Conservation (phyloP, 92 coral and sea anemone genomes). For the Bergia puertoricense region DNA sequence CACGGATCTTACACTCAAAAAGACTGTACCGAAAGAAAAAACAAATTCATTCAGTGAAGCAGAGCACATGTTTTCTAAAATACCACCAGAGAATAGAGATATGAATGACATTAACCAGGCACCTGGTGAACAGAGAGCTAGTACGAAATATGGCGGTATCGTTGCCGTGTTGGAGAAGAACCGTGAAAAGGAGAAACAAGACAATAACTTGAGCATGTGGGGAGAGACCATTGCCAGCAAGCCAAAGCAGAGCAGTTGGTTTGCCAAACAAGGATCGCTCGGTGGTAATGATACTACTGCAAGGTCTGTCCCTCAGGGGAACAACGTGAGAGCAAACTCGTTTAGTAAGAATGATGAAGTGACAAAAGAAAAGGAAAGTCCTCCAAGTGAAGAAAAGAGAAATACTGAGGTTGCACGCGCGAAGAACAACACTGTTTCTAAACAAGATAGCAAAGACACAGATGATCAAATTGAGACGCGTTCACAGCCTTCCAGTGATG, state of each 20-base stretch:
- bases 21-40: background rate
- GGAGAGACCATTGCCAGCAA: background rate
- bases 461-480: background rate
- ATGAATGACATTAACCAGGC: background rate
- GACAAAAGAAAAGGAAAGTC: background rate
- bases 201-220: background rate
- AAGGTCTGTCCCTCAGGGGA: background rate
- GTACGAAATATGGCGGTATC: background rate
- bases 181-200: background rate
- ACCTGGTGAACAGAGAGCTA: background rate
- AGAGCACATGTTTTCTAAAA: background rate
- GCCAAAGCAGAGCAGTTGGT: conserved; percentile 18
- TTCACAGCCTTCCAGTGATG: background rate
- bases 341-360: background rate
- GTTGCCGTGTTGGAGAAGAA: background rate
- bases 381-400: background rate
- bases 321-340: background rate
- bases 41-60: background rate
- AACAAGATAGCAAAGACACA: background rate
- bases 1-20: background rate
- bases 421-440: background rate
- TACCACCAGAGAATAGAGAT: background rate
- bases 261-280: background rate
- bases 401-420: background rate
- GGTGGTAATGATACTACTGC: background rate